Conservation (phyloP, 1,140 invertebrate genomes). For the Samia ricini region DNA sequence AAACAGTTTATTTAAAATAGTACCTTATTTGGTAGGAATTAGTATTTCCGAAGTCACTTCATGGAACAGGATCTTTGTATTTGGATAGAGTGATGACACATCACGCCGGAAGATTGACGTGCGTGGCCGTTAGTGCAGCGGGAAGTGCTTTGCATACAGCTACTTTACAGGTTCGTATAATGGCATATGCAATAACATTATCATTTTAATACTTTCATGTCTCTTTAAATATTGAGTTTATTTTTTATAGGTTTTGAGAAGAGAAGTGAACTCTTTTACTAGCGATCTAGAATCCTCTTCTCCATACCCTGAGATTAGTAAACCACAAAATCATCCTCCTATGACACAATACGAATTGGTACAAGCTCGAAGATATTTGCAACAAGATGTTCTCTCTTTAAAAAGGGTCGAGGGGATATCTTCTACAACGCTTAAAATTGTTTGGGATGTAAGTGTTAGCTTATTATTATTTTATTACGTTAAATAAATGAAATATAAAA, state of each 20-base stretch:
- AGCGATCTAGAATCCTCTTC: slow-evolving; percentile 62
- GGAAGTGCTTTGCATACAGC: slow-evolving; percentile 67
- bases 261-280: slow-evolving; percentile 68
- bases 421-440: slow-evolving; percentile 89
- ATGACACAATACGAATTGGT: slow-evolving; percentile 89
- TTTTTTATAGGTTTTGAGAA: slow-evolving; percentile 52
- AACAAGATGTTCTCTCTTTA: slow-evolving; percentile 89
- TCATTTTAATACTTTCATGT: neutral
- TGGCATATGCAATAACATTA: slow-evolving; percentile 5
- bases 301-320: slow-evolving; percentile 58
- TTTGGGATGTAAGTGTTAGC: slow-evolving; percentile 86
- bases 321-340: slow-evolving; percentile 80
- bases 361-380: slow-evolving; percentile 86
- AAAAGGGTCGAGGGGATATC: slow-evolving; percentile 88
- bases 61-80: slow-evolving; percentile 57
- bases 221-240: slow-evolving; percentile 9
- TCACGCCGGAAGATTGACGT: slow-evolving; percentile 65
- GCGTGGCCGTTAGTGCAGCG: slow-evolving; percentile 66
- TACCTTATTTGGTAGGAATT: slow-evolving; percentile 42
- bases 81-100: slow-evolving; percentile 55
- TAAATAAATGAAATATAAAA: neutral
- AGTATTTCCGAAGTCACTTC: slow-evolving; percentile 59
- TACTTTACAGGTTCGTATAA: slow-evolving; percentile 52
- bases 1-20: neutral
- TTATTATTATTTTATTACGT: neutral